Evolutionary conservation across 2,113 vertebrate genomes (phyloP).

Genomic region (Camelus bactrianus): DNA sequence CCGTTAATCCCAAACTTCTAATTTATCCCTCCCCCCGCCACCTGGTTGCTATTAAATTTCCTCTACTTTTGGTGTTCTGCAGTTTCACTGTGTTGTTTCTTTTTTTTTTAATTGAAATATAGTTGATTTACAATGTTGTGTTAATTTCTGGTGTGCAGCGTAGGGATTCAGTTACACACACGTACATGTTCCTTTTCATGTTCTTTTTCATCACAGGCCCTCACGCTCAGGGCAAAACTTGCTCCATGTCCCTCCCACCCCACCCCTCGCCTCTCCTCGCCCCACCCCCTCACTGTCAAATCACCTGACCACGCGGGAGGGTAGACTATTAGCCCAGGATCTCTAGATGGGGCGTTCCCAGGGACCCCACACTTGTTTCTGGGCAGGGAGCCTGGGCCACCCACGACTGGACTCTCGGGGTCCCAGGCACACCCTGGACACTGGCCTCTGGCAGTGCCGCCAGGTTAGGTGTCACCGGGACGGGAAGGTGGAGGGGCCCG

Average conservation of each 20-base stretch:
- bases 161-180: too few relatives aligned
- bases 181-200: too few relatives aligned
- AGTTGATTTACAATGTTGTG: too few relatives aligned
- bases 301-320: accelerated
- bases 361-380: not conserved
- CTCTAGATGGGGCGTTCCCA: not conserved
- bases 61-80: too few relatives aligned
- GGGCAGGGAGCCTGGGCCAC: not conserved
- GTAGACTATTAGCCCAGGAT: not conserved
- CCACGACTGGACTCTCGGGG: not conserved
- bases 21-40: too few relatives aligned
- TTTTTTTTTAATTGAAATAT: too few relatives aligned
- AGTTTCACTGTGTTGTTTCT: too few relatives aligned
- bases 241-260: accelerated
- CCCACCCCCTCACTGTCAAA: not conserved
- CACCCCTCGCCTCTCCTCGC: accelerated
- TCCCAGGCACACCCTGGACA: not conserved
- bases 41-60: too few relatives aligned
- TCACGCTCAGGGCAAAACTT: not conserved
- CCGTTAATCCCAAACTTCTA: too few relatives aligned
- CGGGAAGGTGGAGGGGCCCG: accelerated
- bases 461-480: accelerated
- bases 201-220: too few relatives aligned
- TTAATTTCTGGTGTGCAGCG: too few relatives aligned
- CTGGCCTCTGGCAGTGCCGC: not conserved